Evolutionary conservation across 2,888 invertebrate genomes (phyloP).

Genomic region (Limnephilus rhombicus): DNA sequence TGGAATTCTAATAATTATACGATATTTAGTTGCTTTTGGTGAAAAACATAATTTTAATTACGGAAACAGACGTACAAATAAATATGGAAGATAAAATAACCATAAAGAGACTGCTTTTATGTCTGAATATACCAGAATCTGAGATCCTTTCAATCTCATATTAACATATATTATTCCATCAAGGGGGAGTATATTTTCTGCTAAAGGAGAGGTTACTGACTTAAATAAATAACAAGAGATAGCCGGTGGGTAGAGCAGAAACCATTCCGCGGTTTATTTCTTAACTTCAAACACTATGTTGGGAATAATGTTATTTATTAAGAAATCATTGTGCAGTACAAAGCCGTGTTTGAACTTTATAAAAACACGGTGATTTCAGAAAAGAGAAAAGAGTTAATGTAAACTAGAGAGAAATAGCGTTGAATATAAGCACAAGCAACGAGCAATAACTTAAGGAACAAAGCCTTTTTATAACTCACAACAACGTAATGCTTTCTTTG

Average conservation of each 20-base stretch:
- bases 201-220: background rate
- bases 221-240: background rate
- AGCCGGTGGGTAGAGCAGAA: background rate
- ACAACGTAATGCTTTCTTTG: background rate
- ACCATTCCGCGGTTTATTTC: background rate
- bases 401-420: background rate
- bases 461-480: background rate
- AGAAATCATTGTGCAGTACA: background rate
- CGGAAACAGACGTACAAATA: background rate
- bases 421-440: no score
- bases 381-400: background rate
- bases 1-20: background rate
- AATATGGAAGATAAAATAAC: background rate
- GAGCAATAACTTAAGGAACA: background rate
- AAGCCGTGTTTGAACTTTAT: background rate
- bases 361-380: background rate
- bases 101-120: background rate
- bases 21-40: background rate
- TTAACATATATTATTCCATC: background rate
- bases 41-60: background rate
- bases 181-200: background rate
- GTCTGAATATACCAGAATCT: background rate
- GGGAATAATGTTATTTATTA: background rate
- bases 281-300: background rate
- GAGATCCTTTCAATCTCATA: background rate